Percentiles rank a stretch among this genome's conserved stretches.
These are phyloP conservation scores for Diaperis boleti DNA, from an alignment of 2,888 invertebrate species.

Conservation along the genomic window DNA sequence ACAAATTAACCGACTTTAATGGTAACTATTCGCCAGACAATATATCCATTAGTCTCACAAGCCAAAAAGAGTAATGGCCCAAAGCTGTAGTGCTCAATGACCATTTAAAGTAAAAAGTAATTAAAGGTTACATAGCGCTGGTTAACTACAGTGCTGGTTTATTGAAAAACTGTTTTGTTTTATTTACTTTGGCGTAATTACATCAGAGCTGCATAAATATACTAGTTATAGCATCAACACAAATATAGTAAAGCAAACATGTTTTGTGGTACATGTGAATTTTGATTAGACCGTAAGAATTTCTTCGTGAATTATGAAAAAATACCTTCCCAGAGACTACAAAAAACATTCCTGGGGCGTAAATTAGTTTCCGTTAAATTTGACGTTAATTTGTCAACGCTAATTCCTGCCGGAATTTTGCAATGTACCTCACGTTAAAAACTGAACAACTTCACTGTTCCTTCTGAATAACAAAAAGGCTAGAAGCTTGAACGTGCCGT, in stretches of 20 bases:
- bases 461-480: slow-evolving; percentile 20
- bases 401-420: not conserved
- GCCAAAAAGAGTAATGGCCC: too few relatives aligned
- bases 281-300: too few relatives aligned
- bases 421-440: slow-evolving; percentile 6
- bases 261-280: too few relatives aligned
- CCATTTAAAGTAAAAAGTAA: not conserved
- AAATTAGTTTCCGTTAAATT: too few relatives aligned
- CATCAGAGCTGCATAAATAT: not conserved
- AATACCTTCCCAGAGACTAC: too few relatives aligned
- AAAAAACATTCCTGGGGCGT: too few relatives aligned
- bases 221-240: not conserved
- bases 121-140: not conserved
- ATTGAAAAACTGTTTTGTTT: slow-evolving; percentile 8
- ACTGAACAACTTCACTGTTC: slow-evolving; percentile 13
- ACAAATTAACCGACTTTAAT: too few relatives aligned
- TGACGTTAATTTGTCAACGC: too few relatives aligned
- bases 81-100: too few relatives aligned
- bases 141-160: not conserved
- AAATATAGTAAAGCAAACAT: not conserved
- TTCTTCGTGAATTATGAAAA: too few relatives aligned
- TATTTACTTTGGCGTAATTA: slow-evolving; percentile 5
- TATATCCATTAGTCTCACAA: too few relatives aligned
- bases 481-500: slow-evolving; percentile 15
- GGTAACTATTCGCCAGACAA: too few relatives aligned